A percentile compares a stretch with the other conserved stretches of the same genome.
Conservation (phyloP, 2,113 vertebrate genomes). For the Pollimyrus isidori region DNA sequence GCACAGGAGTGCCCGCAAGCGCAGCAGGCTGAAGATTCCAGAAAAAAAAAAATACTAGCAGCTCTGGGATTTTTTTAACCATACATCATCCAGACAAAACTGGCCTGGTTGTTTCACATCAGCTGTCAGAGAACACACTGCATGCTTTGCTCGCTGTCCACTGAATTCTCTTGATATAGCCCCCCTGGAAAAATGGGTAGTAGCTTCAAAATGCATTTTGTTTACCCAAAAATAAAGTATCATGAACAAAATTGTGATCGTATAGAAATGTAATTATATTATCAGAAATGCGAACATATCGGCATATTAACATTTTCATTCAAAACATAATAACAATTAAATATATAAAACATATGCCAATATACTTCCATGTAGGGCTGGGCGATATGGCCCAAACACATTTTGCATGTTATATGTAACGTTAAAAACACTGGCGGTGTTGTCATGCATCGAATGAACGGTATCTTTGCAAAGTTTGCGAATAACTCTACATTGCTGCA, state of each 20-base stretch:
- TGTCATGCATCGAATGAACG: background rate
- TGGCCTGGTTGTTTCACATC: background rate
- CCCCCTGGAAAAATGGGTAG: background rate
- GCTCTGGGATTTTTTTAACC: background rate
- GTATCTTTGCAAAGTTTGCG: background rate
- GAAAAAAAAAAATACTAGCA: background rate
- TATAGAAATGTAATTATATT: background rate
- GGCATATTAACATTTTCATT: background rate
- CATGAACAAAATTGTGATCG: background rate
- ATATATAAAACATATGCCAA: background rate
- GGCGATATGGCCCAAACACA: background rate
- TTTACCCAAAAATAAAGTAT: background rate
- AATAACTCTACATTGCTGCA: background rate
- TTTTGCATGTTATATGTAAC: background rate
- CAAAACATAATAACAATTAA: background rate
- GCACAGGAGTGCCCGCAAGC: background rate
- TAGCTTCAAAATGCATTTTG: background rate
- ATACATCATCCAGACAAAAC: background rate
- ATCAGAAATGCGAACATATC: background rate
- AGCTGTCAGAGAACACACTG: background rate
- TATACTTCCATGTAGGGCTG: background rate
- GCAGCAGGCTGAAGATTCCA: background rate
- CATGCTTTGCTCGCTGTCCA: background rate
- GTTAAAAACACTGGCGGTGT: background rate
- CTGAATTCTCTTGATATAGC: background rate